Evolutionary conservation across 2,797 vertebrate species (phyloP).

Genomic region (Macropodus opercularis): DNA sequence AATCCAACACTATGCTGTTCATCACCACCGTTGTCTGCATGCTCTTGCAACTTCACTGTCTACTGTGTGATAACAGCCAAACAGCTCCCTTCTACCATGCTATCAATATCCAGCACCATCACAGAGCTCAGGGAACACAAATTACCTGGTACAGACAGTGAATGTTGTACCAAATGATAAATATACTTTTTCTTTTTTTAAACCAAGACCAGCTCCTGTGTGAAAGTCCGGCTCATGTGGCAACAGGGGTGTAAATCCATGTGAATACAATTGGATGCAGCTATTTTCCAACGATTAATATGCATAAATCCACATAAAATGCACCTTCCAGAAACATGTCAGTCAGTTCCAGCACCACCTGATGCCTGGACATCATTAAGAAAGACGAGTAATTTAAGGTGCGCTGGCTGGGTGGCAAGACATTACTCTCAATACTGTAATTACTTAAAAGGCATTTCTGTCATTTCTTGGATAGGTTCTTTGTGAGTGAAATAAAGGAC

Average conservation of each 20-base stretch:
- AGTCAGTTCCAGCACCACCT: conserved; percentile 82
- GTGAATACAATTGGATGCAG: conserved; percentile 84
- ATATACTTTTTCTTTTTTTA: conserved; percentile 30
- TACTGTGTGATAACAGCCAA: conserved; percentile 75
- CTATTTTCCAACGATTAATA: conserved; percentile 84
- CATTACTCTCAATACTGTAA: conserved; percentile 63
- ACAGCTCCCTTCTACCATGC: conserved; percentile 62
- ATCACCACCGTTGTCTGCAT: conserved; percentile 66
- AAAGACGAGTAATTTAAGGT: conserved; percentile 51
- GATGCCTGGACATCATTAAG: conserved; percentile 78
- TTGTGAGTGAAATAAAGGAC: conserved; percentile 66
- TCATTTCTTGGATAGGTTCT: conserved; percentile 62
- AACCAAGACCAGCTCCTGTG: conserved; percentile 27
- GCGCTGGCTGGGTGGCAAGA: conserved; percentile 44
- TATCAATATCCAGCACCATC: conserved; percentile 75
- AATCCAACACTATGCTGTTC: conserved; percentile 72
- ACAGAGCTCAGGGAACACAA: conserved; percentile 66
- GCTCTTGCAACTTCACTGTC: conserved; percentile 56
- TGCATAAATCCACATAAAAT: conserved; percentile 89
- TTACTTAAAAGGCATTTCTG: conserved; percentile 72
- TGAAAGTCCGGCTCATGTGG: conserved; percentile 70
- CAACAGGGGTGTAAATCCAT: conserved; percentile 74
- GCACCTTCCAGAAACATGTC: conserved; percentile 81
- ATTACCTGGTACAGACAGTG: conserved; percentile 66
- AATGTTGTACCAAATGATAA: conserved; percentile 58